Base-by-base conservation (phyloP, 2,113 vertebrate species). In the Grammomys surdaster region DNA sequence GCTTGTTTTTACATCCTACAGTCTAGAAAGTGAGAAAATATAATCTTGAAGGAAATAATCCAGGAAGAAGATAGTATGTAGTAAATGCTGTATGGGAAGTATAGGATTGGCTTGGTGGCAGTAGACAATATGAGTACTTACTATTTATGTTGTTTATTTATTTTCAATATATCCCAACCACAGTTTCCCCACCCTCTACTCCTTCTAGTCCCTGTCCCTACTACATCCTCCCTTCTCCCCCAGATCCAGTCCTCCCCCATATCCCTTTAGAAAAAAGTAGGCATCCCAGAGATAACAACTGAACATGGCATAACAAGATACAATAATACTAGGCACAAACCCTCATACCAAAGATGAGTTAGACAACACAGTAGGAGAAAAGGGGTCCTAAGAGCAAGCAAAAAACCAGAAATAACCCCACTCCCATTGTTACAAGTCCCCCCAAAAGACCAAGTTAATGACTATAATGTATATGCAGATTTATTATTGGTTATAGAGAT, bases 61-160 rank as follows among this genome's bases (percentile, higher is more conserved):
- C 8, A 93, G 40, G 26, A n/a, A 16, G 7, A 36, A 16, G 72
- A 40, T 36, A 72, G 4, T 82, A 26, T 8, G 1, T 9, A 73
- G 10, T 31, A 26, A 58, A 20, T 12, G 6, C 9, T 94, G 28
- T 36, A 33, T 4, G 4, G 14, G 22, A 80, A 43, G 7, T 51
- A 19, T 51, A 33, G 19, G 14, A 43, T n/a, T 70, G 67, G 60
- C 60, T 46, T 24, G 58, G 48, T 60, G 22, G 40, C 1, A 14
- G 2, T 8, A 6, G 16, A 58, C 7, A 5, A 6, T 19, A 10
- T 33, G 26, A 60, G 0, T 7, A 65, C 3, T n/a, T 28, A 65
- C 63, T 28, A 10, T 28, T 28, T 65, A 65, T 28, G 60, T 63
- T 63, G 63, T 28, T 28, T 65, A 65, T 33, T 81, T 56, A 36